Conservation (phyloP, 2,888 invertebrate genomes). For the Serripes groenlandicus region DNA sequence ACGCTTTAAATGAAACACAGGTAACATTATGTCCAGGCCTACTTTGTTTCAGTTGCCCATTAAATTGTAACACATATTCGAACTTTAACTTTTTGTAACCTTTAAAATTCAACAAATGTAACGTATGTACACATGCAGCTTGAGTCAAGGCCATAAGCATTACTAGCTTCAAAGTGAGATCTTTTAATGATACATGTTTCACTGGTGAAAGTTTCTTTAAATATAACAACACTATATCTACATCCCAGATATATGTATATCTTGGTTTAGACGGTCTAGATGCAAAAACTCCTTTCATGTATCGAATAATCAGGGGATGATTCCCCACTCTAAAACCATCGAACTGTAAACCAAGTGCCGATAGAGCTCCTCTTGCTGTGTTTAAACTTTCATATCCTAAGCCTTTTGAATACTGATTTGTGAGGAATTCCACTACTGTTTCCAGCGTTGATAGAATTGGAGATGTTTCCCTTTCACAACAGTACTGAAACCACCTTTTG, state of each 20-base stretch:
- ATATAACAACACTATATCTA: conserved; percentile 16
- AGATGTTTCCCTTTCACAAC: conserved; percentile 17
- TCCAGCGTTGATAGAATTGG: conserved; percentile 1
- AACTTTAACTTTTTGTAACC: background rate
- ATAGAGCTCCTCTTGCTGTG: conserved; percentile 7
- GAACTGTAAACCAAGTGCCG: conserved; percentile 23
- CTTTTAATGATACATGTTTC: conserved; percentile 5
- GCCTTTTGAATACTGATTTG: background rate
- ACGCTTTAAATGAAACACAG: background rate
- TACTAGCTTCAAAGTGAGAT: background rate
- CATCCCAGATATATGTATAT: conserved; percentile 21
- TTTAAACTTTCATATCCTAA: background rate
- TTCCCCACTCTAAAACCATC: conserved; percentile 26
- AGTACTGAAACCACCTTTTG: conserved; percentile 33
- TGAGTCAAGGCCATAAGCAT: background rate
- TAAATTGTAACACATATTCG: conserved; percentile 11
- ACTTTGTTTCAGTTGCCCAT: conserved; percentile 21
- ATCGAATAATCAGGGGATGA: conserved; percentile 24
- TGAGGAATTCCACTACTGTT: conserved; percentile 5
- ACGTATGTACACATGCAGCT: conserved; percentile 7
- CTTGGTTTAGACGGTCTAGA: conserved; percentile 13
- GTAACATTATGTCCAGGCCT: conserved; percentile 9
- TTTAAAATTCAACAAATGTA: conserved; percentile 16
- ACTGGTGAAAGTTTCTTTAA: conserved; percentile 21
- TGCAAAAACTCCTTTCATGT: conserved; percentile 19